Percentiles rank a stretch among this genome's conserved stretches.
phyloP scores from a whole-genome alignment of 2,888 invertebrate species.

The Mesorhabditis spiculigera region DNA sequence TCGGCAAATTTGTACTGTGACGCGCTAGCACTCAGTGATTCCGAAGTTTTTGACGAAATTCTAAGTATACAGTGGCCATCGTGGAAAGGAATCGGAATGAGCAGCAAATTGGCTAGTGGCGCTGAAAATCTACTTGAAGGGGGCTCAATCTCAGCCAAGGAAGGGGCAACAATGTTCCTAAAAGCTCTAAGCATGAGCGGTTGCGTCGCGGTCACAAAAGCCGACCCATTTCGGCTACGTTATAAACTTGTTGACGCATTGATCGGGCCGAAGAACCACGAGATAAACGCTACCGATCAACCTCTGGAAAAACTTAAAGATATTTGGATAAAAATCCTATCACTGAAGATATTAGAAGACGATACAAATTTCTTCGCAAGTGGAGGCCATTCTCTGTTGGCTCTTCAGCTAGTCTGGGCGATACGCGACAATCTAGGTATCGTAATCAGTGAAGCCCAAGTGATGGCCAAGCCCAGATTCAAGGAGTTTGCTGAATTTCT shows the following conservation, averaged over 20 bases:
- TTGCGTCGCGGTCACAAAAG: constrained; percentile 7
- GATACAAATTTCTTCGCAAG: constrained; percentile 40
- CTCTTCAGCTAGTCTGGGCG: constrained; percentile 47
- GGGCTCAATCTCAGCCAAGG: constrained; percentile 7
- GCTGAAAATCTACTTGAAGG: constrained; percentile 15
- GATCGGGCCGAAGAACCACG: neutral
- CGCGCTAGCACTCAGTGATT: constrained; percentile 14
- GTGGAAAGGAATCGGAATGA: constrained; percentile 27
- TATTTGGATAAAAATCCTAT: constrained; percentile 12
- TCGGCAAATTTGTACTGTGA: constrained; percentile 44
- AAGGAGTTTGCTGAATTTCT: constrained; percentile 17
- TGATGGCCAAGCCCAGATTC: constrained; percentile 40
- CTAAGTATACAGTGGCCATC: constrained; percentile 26
- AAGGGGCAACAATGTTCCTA: constrained; percentile 15
- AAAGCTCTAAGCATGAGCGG: constrained; percentile 12
- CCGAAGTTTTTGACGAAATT: constrained; percentile 8
- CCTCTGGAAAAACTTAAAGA: neutral
- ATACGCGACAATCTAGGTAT: constrained; percentile 25
- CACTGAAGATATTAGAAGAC: constrained; percentile 13
- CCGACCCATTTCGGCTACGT: neutral
- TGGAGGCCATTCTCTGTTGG: constrained; percentile 52
- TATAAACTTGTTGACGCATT: neutral
- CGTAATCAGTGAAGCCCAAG: constrained; percentile 22
- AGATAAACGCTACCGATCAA: neutral
- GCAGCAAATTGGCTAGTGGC: constrained; percentile 2